phyloP scores from a whole-genome alignment of 2,797 vertebrate species.

The Miichthys miiuy region DNA sequence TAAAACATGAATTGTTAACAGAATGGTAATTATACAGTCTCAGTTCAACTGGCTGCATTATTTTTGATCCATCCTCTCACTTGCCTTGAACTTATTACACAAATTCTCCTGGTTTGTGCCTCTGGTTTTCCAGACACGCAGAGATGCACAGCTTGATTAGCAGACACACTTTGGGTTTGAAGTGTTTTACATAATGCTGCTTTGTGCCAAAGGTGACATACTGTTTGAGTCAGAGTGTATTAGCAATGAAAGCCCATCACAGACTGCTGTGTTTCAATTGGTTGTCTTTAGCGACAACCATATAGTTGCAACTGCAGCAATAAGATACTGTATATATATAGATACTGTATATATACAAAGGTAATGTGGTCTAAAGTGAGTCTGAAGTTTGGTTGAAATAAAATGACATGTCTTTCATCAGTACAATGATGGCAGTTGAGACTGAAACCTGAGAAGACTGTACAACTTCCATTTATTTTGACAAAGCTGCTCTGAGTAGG shows the following conservation, averaged over 20 bases:
- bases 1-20: constrained; percentile 51
- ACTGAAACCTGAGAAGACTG: constrained; percentile 47
- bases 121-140: constrained; percentile 42
- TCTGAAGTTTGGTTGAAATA: constrained; percentile 10
- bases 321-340: background rate
- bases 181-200: constrained; percentile 56
- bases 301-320: constrained; percentile 25
- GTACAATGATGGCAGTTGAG: background rate
- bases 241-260: constrained; percentile 45
- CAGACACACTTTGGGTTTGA: constrained; percentile 40
- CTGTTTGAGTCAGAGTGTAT: constrained; percentile 54
- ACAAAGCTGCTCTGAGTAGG: constrained; percentile 26
- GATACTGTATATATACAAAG: background rate
- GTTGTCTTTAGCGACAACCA: constrained; percentile 35
- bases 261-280: constrained; percentile 36
- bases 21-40: constrained; percentile 45
- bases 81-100: constrained; percentile 59
- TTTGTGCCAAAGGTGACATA: constrained; percentile 68
- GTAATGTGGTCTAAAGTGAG: background rate
- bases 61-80: constrained; percentile 44
- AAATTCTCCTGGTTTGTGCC: constrained; percentile 32
- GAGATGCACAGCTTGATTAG: constrained; percentile 58
- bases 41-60: constrained; percentile 42
- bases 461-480: constrained; percentile 48
- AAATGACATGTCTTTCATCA: constrained; percentile 35